Evolutionary conservation across 2,888 invertebrate genomes (phyloP).

Genomic region (Lasioglossum figueresi): DNA sequence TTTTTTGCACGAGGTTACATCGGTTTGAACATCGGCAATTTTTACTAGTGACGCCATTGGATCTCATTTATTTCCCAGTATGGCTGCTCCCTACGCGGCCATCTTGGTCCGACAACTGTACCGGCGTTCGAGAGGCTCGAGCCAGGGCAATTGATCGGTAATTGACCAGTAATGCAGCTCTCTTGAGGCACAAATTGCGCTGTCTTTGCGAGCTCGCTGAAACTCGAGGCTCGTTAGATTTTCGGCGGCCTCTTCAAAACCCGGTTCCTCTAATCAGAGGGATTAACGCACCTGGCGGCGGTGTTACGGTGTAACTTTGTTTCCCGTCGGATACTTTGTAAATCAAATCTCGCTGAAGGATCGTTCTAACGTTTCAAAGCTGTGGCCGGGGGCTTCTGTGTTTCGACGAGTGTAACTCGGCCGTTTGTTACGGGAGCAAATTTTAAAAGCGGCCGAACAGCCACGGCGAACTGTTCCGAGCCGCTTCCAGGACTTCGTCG

Average conservation of each 20-base stretch:
- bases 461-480: not conserved
- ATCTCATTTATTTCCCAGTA: not conserved
- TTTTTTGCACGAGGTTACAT: not conserved
- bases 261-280: not conserved
- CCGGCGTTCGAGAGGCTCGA: not conserved
- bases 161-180: not conserved
- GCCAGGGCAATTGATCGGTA: not conserved
- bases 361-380: conserved; percentile 11
- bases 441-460: conserved; percentile 7
- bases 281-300: not conserved
- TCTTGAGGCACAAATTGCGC: not conserved
- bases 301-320: not conserved
- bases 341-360: conserved; percentile 17
- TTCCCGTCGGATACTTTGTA: conserved; percentile 13
- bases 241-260: not conserved
- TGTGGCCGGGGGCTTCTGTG: not conserved
- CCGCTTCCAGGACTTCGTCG: conserved; percentile 11
- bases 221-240: not conserved
- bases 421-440: conserved; percentile 9
- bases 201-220: not conserved
- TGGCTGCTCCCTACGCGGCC: not conserved
- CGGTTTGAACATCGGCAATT: not conserved
- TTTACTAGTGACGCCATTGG: not conserved
- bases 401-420: not conserved
- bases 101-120: not conserved